These are phyloP conservation scores for Steinernema carpocapsae DNA, from an alignment of 2,888 invertebrate genomes.

Conservation along the genomic window DNA sequence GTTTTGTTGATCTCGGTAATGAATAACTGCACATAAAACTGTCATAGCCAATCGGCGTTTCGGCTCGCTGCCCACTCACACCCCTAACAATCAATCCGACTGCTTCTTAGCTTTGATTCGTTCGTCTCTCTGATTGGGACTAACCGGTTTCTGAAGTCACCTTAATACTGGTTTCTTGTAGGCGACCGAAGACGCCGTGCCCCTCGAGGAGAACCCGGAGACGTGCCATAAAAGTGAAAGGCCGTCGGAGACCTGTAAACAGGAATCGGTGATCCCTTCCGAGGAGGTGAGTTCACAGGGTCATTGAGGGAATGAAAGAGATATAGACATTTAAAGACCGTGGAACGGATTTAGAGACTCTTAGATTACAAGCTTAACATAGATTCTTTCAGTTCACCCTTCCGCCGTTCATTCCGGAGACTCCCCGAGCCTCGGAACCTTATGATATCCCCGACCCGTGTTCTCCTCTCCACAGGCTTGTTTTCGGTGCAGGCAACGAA, in stretches of 20 bases:
- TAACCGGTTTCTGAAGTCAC: background rate
- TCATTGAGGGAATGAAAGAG: no score
- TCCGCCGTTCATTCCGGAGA: no score
- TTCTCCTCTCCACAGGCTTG: no score
- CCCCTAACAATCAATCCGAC: background rate
- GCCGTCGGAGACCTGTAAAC: conserved; percentile 8
- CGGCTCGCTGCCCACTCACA: conserved; percentile 6
- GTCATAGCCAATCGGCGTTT: conserved; percentile 9
- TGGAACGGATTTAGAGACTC: no score
- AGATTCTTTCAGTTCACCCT: no score
- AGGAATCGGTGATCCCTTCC: conserved; percentile 16
- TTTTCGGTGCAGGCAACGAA: no score
- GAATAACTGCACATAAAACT: background rate
- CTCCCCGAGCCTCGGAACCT: no score
- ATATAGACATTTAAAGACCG: no score
- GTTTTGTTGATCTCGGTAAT: no score
- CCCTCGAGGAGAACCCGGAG: background rate
- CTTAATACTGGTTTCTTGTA: conserved; percentile 24
- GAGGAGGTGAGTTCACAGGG: conserved; percentile 7
- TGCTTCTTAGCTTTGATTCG: conserved; percentile 2
- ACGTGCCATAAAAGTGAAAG: conserved; percentile 25
- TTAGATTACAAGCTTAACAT: no score
- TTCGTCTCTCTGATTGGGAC: background rate
- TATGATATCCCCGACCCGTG: no score
- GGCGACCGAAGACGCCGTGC: background rate